Evolutionary conservation across 1,140 invertebrate species (phyloP).

Genomic region (Idris sp.): DNA sequence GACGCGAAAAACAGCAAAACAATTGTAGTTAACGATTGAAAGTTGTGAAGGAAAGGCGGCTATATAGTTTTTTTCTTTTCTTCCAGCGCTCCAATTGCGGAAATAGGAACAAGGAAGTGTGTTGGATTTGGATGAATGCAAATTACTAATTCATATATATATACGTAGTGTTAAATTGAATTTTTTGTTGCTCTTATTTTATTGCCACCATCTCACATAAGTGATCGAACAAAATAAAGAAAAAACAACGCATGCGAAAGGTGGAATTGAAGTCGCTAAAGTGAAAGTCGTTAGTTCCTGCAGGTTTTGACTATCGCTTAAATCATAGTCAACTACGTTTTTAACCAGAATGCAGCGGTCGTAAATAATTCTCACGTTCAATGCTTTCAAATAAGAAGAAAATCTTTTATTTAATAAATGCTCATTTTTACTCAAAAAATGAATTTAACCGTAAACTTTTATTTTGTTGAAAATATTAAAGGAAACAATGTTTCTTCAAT

Average conservation of each 20-base stretch:
- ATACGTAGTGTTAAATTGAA: too few species aligned
- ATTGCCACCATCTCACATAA: too few species aligned
- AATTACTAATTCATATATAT: background rate
- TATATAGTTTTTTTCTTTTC: too few species aligned
- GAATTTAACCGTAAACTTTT: too few species aligned
- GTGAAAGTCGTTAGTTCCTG: constrained; percentile 58
- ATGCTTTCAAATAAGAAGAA: background rate
- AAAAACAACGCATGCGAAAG: constrained; percentile 11
- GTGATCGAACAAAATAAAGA: constrained; percentile 2
- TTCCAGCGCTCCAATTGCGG: constrained; percentile 1
- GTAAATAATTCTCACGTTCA: constrained; percentile 40
- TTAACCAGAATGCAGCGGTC: constrained; percentile 24
- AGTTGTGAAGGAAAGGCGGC: constrained; percentile 26
- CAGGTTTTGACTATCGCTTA: constrained; percentile 53
- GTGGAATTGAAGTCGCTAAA: constrained; percentile 26
- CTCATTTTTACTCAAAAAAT: too few species aligned
- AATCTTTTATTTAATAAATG: constrained; percentile 31
- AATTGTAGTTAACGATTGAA: constrained; percentile 3
- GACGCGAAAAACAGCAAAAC: constrained; percentile 10
- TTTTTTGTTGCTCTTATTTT: too few species aligned
- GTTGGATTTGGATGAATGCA: too few species aligned
- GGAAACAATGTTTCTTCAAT: constrained; percentile 3
- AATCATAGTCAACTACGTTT: constrained; percentile 48
- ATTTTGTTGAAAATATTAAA: too few species aligned
- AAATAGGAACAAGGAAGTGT: constrained; percentile 13